Base-by-base conservation (phyloP, 1,140 invertebrate genomes). In the Heliconius nattereri region DNA sequence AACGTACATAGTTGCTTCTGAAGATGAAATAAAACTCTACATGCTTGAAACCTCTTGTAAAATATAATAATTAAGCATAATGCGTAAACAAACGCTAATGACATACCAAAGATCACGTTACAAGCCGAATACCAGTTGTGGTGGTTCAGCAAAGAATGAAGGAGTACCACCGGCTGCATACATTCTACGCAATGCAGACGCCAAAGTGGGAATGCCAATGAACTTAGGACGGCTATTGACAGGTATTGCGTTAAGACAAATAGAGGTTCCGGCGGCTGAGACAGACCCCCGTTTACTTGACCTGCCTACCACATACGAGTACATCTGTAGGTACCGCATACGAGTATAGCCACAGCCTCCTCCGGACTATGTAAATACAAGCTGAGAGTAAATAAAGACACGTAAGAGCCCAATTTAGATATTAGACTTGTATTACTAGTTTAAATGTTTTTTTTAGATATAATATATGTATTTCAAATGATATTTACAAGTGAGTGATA, bases 231-330 rank as follows among this genome's bases (percentile, higher is more conserved):
- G 88, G 90, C 88, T 92, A 93, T 94, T 94, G 92, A 94, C 91
- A 92, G 90, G 90, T 91, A 93, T 92, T 93, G 91, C 91, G 92
- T 92, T 93, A 93, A 94, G 90, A 93, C 91, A 94, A 94, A 94
- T 92, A 94, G 85, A 92, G 86, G 91, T 90, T 90, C 87, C 87
- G 89, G 87, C 90, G 87, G 88, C 89, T 92, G 84, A 91, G 90
- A 89, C 91, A 88, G 90, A 92, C 88, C 91, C 88, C 91, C 90
- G 90, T 90, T 92, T 88, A 88, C 90, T 91, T 90, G 90, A 90
- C 90, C 86, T 84, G 86, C 85, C 87, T 87, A 86, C 85, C 86
- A 89, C 87, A 85, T 89, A 45, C 40, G 9, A 40, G 8, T 40
- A 89, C 87, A 86, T 87, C 85, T 86, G 89, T 89, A 86, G 85